Percentiles rank a stretch among this genome's conserved stretches.
phyloP scores from a whole-genome alignment of 64 coral and sea anemone species.

The Montipora sp. region DNA sequence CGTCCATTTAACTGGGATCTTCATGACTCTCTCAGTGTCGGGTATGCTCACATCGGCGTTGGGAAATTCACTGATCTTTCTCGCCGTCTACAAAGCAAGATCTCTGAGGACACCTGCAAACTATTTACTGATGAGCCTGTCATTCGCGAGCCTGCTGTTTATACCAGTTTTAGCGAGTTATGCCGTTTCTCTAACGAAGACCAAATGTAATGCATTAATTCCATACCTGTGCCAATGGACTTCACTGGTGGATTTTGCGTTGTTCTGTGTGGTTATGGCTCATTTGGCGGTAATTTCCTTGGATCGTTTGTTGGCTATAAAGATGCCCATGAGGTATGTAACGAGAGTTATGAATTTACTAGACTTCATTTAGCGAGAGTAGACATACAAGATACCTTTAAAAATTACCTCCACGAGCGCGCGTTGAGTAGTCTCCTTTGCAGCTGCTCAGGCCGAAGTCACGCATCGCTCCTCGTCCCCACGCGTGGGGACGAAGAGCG shows the following conservation, averaged over 20 bases:
- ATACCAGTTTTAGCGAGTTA: slow-evolving; percentile 16
- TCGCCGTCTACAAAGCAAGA: slow-evolving; percentile 1
- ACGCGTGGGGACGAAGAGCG: too few relatives aligned
- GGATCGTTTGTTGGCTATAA: slow-evolving; percentile 33
- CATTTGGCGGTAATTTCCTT: slow-evolving; percentile 1
- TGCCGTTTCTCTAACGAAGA: slow-evolving; percentile 9
- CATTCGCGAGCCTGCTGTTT: slow-evolving; percentile 6
- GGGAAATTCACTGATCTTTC: slow-evolving; percentile 14
- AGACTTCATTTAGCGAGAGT: too few relatives aligned
- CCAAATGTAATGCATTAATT: neutral
- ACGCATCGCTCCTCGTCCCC: too few relatives aligned
- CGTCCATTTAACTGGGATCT: neutral
- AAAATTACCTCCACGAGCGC: too few relatives aligned
- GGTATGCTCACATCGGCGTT: neutral
- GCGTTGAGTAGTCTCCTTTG: too few relatives aligned
- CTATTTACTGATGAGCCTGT: slow-evolving; percentile 18
- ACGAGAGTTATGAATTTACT: neutral
- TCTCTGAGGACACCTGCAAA: slow-evolving; percentile 17
- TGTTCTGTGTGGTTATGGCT: slow-evolving; percentile 24
- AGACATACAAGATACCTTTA: too few relatives aligned
- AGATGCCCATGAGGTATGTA: slow-evolving; percentile 35
- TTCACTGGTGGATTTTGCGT: neutral
- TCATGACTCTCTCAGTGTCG: slow-evolving; percentile 1
- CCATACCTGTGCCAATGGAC: neutral
- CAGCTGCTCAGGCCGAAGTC: too few relatives aligned